phyloP scores from a whole-genome alignment of 1,140 invertebrate genomes.

The Scaptomyza pallida region DNA sequence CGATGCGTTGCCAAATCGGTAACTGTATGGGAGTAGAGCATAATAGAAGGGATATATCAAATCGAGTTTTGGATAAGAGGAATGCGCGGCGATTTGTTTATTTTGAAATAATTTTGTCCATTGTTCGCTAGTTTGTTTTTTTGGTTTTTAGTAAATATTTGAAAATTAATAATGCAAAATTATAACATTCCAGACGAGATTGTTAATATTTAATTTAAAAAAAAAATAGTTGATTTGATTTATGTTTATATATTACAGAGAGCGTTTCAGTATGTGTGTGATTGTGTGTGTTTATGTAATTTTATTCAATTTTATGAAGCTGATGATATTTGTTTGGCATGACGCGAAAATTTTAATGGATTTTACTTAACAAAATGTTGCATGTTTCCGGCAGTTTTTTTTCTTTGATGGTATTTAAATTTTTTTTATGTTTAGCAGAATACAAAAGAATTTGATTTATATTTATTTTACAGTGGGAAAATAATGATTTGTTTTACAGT shows the following conservation, averaged over 20 bases:
- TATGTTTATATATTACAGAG: constrained; percentile 35
- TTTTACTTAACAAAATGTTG: constrained; percentile 9
- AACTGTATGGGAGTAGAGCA: constrained; percentile 82
- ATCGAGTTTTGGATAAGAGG: constrained; percentile 60
- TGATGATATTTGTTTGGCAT: constrained; percentile 39
- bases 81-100: constrained; percentile 20
- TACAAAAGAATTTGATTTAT: background rate
- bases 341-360: constrained; percentile 11
- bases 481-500: constrained; percentile 11
- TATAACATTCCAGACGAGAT: constrained; percentile 66
- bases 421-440: constrained; percentile 14
- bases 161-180: constrained; percentile 72
- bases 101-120: constrained; percentile 39
- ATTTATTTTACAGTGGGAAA: constrained; percentile 20
- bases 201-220: constrained; percentile 32
- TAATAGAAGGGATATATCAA: constrained; percentile 78
- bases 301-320: constrained; percentile 21
- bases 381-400: constrained; percentile 4
- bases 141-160: constrained; percentile 64
- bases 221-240: constrained; percentile 18
- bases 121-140: constrained; percentile 45
- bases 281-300: constrained; percentile 27
- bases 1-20: constrained; percentile 80
- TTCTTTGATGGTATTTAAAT: constrained; percentile 1
- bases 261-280: constrained; percentile 27